A percentile compares a stretch with the other conserved stretches of the same genome.
Conservation (phyloP, 2,797 vertebrate species). For the Rallus crepitans region DNA sequence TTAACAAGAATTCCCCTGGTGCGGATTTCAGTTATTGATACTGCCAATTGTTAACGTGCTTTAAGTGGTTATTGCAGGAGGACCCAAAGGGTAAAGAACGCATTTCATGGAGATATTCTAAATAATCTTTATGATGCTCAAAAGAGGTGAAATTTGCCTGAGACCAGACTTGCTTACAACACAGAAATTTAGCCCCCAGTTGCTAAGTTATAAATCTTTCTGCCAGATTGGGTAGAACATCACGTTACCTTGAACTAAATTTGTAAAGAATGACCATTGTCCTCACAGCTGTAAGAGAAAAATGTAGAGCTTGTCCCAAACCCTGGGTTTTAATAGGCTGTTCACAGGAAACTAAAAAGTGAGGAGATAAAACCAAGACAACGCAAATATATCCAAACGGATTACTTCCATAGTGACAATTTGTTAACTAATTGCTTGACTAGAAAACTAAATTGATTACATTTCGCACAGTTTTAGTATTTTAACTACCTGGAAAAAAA, state of each 20-base stretch:
- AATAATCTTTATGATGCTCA: conserved; percentile 16
- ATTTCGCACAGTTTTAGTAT: conserved; percentile 47
- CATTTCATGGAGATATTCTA: conserved; percentile 1
- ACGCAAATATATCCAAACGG: conserved; percentile 39
- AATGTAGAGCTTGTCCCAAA: conserved; percentile 53
- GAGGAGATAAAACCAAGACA: conserved; percentile 27
- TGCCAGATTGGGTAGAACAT: conserved; percentile 53
- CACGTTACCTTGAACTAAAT: conserved; percentile 69
- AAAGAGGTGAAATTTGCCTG: conserved; percentile 43
- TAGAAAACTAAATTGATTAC: conserved; percentile 33
- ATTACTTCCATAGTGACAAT: conserved; percentile 50
- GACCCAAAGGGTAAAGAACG: neutral
- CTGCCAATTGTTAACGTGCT: neutral
- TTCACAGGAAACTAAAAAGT: conserved; percentile 37
- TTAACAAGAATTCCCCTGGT: neutral
- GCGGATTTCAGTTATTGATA: neutral
- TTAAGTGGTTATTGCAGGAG: neutral
- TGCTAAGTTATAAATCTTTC: conserved; percentile 69
- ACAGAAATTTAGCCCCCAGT: conserved; percentile 57
- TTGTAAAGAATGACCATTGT: conserved; percentile 69
- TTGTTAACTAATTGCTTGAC: conserved; percentile 36
- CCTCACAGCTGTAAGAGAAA: conserved; percentile 52
- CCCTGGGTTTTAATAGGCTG: conserved; percentile 35
- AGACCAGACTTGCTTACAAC: conserved; percentile 59
- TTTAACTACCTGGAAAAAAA: conserved; percentile 60